Base-by-base conservation (phyloP, 2,113 vertebrate genomes). In the Chinchilla lanigera region DNA sequence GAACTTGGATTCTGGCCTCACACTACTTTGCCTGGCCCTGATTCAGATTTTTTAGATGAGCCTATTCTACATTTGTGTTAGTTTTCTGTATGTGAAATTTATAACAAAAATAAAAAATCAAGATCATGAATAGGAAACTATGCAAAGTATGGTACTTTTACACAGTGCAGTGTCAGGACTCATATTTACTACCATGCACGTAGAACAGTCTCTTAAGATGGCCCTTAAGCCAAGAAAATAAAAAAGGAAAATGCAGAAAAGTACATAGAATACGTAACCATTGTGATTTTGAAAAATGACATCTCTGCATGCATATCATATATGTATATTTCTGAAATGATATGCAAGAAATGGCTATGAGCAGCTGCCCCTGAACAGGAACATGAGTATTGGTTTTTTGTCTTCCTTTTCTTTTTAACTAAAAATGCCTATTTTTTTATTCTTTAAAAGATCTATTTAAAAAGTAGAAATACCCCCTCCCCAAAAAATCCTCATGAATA, bases 21-120 rank as follows among this genome's bases (percentile, higher is more conserved):
- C 75, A 78, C 75, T 78, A 14, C 33, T 6, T 9, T 28, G 14
- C 50, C 38, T 69, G 22, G 16, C 52, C 52, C 38, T 67, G 56
- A 41, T 81, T 83, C 80, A 30, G 33, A 5, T 16, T 86, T 85
- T 95, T 61, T 69, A 19, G 93, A 89, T 96, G 3, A 86, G 8
- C n/a, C 52, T 81, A n/a, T n/a, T 73, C 5, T 90, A 50, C 44
- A 80, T 86, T 33, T 84, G 17, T 89, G 33, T 54, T 73, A 80
- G n/a, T 84, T 94, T 89, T 95, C 54, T 87, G 16, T 61, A 78
- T 12, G 38, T 78, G 24, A 93, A 88, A 65, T 77, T 67, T 60
- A n/a, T 33, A 93, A 52, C n/a, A 52, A 86, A 86, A 78, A 28
- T 91, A 61, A 63, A 60, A 80, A 90, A 73, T 78, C 33, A 92